Conservation (phyloP, 2,888 invertebrate species). For the Meliscaeva auricollis region DNA sequence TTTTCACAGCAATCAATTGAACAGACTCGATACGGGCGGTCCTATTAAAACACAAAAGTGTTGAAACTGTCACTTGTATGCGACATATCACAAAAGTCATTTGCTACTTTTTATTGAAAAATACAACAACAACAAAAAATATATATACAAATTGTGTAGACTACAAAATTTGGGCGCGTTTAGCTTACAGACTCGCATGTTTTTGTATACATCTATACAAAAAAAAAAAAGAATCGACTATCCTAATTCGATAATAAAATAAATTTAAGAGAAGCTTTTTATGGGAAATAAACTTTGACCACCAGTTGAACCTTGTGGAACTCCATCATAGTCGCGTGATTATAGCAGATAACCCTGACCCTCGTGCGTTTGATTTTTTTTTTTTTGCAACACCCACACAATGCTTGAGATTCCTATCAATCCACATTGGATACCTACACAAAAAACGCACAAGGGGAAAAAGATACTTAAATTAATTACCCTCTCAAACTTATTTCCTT, state of each 20-base stretch:
- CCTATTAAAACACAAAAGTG: slow-evolving; percentile 32
- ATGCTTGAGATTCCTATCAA: slow-evolving; percentile 24
- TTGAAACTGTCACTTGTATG: slow-evolving; percentile 51
- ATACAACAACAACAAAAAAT: not conserved
- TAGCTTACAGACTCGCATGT: not conserved
- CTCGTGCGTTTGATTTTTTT: slow-evolving; percentile 4
- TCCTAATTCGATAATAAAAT: slow-evolving; percentile 50
- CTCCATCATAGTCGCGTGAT: slow-evolving; percentile 24
- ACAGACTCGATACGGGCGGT: slow-evolving; percentile 33
- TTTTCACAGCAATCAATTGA: slow-evolving; percentile 62
- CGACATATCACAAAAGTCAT: slow-evolving; percentile 33
- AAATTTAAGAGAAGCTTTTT: slow-evolving; percentile 27
- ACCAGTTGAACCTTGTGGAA: slow-evolving; percentile 65
- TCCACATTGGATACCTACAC: slow-evolving; percentile 7
- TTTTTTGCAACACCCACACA: slow-evolving; percentile 26
- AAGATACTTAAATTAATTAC: slow-evolving; percentile 68
- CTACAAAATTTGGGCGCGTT: slow-evolving; percentile 49
- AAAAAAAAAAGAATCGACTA: slow-evolving; percentile 27
- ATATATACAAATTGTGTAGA: not conserved
- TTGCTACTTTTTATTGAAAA: slow-evolving; percentile 9
- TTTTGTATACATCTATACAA: not conserved
- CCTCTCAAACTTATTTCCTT: slow-evolving; percentile 44
- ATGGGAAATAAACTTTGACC: slow-evolving; percentile 61
- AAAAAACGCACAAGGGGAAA: slow-evolving; percentile 33
- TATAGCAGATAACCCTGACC: slow-evolving; percentile 49